These are phyloP conservation scores for Trachymyrmex septentrionalis DNA, from an alignment of 1,140 invertebrate species.

Conservation along the genomic window DNA sequence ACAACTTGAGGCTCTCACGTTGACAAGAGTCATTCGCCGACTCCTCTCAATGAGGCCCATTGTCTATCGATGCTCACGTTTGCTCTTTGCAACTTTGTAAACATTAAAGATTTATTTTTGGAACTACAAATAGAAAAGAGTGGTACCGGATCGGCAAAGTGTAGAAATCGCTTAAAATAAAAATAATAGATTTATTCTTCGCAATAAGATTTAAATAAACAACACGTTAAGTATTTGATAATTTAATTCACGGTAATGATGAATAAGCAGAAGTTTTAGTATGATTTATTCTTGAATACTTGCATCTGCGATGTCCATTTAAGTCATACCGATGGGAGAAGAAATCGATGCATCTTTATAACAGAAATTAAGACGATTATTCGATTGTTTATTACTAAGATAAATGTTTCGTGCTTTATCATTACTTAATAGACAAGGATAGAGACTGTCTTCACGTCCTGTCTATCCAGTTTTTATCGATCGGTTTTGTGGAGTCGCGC, in stretches of 20 bases:
- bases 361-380: neutral
- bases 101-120: slow-evolving; percentile 36
- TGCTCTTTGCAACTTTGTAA: slow-evolving; percentile 49
- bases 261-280: neutral
- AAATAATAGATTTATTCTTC: neutral
- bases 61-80: slow-evolving; percentile 56
- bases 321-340: neutral
- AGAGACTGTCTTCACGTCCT: too few relatives aligned
- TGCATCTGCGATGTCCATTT: neutral
- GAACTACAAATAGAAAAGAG: neutral
- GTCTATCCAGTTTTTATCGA: too few relatives aligned
- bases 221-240: neutral
- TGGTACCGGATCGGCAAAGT: too few relatives aligned
- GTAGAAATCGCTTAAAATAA: neutral
- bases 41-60: slow-evolving; percentile 63
- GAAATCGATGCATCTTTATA: slow-evolving; percentile 18
- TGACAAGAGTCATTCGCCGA: slow-evolving; percentile 65
- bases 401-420: neutral
- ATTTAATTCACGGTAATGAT: neutral
- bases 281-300: neutral
- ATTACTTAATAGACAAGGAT: neutral
- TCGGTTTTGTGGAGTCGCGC: too few relatives aligned
- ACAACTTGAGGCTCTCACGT: slow-evolving; percentile 71
- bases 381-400: neutral
- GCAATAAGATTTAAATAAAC: slow-evolving; percentile 6